Evolutionary conservation across 2,888 invertebrate species (phyloP).

Genomic region (Plemyria rubiginata): DNA sequence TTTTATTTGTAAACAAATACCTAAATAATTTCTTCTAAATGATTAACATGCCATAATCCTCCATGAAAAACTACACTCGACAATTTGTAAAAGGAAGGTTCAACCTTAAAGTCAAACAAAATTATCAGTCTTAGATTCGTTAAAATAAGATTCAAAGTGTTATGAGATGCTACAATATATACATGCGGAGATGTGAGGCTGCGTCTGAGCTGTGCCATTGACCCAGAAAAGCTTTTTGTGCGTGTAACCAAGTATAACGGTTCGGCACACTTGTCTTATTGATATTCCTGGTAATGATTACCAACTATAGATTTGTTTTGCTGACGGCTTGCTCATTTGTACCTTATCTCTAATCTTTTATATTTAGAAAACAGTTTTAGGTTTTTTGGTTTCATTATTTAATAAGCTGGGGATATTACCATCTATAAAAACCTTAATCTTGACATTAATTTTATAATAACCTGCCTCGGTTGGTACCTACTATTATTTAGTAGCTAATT

Average conservation of each 20-base stretch:
- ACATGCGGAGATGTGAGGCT: conserved; percentile 41
- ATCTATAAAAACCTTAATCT: background rate
- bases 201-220: conserved; percentile 72
- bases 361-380: background rate
- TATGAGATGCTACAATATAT: background rate
- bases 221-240: conserved; percentile 81
- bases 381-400: background rate
- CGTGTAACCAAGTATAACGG: conserved; percentile 68
- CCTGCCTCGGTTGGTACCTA: background rate
- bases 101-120: background rate
- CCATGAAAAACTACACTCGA: conserved; percentile 32
- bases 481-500: no score
- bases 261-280: conserved; percentile 77
- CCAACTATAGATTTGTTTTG: conserved; percentile 54
- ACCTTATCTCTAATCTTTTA: background rate
- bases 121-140: conserved; percentile 6
- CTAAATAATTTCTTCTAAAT: conserved; percentile 22
- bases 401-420: background rate
- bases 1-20: conserved; percentile 4
- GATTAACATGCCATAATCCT: conserved; percentile 38
- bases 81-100: conserved; percentile 45
- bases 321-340: conserved; percentile 22
- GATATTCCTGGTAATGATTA: conserved; percentile 73
- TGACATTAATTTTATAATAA: background rate
- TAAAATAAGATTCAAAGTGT: conserved; percentile 22